phyloP scores from a whole-genome alignment of 2,888 invertebrate genomes.

The Platynereis dumerilii region DNA sequence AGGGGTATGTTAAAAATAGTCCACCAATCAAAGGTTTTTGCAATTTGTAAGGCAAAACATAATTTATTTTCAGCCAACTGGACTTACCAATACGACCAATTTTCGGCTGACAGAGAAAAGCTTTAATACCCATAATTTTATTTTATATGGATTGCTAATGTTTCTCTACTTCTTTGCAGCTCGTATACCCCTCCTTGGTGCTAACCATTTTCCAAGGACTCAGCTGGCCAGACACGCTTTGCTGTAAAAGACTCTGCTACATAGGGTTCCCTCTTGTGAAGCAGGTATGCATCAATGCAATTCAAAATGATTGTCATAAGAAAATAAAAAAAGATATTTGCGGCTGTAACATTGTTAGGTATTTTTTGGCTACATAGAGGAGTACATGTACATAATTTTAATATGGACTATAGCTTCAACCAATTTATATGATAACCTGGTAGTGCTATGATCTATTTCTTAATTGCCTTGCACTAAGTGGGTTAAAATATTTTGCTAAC shows the following conservation, averaged over 20 bases:
- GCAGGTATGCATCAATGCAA: slow-evolving; percentile 59
- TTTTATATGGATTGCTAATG: not conserved
- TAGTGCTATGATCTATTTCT: not conserved
- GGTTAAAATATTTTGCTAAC: too few relatives aligned
- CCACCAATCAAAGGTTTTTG: too few relatives aligned
- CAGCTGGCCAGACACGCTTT: slow-evolving; percentile 87
- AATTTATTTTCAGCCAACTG: too few relatives aligned
- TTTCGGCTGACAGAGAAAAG: not conserved
- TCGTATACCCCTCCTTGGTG: slow-evolving; percentile 51
- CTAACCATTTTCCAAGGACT: slow-evolving; percentile 67
- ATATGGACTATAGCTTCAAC: not conserved
- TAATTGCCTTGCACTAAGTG: not conserved
- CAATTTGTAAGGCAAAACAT: too few relatives aligned
- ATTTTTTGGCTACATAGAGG: not conserved
- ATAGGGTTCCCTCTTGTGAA: slow-evolving; percentile 74
- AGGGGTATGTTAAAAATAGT: not conserved
- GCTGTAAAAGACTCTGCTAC: slow-evolving; percentile 80
- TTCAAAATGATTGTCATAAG: too few relatives aligned
- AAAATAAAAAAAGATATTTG: too few relatives aligned
- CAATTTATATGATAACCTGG: not conserved
- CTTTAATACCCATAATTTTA: not conserved
- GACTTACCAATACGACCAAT: not conserved
- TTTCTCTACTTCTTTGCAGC: slow-evolving; percentile 41
- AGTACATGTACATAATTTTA: not conserved
- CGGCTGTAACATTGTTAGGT: too few relatives aligned